Evolutionary conservation across 2,888 invertebrate genomes (phyloP).

Genomic region (Chymomyza amoena): DNA sequence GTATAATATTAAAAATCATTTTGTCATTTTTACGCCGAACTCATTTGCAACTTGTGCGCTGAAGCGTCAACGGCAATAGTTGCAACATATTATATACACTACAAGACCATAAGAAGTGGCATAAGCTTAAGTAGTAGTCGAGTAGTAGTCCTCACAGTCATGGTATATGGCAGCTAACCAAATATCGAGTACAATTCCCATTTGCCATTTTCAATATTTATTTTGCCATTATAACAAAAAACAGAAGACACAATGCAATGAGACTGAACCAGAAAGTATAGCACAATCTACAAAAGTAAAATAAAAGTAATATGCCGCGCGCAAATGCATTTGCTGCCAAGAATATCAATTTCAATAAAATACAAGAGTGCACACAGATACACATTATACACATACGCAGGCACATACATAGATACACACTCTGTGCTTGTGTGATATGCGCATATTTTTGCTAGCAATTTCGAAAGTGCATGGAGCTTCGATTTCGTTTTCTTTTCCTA

Average conservation of each 20-base stretch:
- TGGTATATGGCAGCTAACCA: slow-evolving; percentile 6
- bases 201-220: slow-evolving; percentile 69
- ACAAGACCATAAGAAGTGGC: not conserved
- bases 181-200: slow-evolving; percentile 52
- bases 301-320: slow-evolving; percentile 72
- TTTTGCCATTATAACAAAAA: slow-evolving; percentile 49
- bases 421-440: slow-evolving; percentile 23
- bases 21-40: slow-evolving; percentile 8
- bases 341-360: slow-evolving; percentile 72
- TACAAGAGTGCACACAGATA: slow-evolving; percentile 46
- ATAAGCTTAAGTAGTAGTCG: slow-evolving; percentile 13
- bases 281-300: slow-evolving; percentile 34
- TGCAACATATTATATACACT: not conserved
- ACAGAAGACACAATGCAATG: not conserved
- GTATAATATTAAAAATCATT: slow-evolving; percentile 21
- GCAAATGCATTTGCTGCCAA: slow-evolving; percentile 68
- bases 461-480: slow-evolving; percentile 41
- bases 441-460: slow-evolving; percentile 39
- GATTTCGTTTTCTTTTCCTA: slow-evolving; percentile 13
- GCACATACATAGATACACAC: not conserved
- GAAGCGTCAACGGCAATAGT: not conserved
- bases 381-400: slow-evolving; percentile 11
- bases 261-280: not conserved
- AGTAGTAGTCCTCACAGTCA: too few relatives aligned
- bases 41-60: slow-evolving; percentile 31